phyloP scores from a whole-genome alignment of 37 sponge, comb jelly and placozoan species.

The Beroe ovata region DNA sequence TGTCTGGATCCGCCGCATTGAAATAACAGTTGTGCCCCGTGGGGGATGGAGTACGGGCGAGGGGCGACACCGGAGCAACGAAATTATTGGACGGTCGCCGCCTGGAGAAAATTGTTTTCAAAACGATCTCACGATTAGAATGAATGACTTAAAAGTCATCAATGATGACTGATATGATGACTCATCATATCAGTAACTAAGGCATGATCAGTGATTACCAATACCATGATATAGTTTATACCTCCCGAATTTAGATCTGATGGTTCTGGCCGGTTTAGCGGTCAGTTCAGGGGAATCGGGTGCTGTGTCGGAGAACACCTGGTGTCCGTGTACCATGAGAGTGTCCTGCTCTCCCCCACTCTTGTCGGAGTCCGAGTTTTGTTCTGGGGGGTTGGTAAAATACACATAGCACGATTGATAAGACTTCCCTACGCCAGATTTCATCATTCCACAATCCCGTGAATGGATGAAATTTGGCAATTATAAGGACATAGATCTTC shows the following conservation, averaged over 20 bases:
- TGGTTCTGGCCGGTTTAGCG: neutral
- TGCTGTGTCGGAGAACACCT: slow-evolving; percentile 7
- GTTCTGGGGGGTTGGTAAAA: no score
- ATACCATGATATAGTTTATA: no score
- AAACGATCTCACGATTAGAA: no score
- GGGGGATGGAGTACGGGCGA: slow-evolving; percentile 59
- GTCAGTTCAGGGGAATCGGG: neutral
- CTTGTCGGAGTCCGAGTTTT: slow-evolving; percentile 49
- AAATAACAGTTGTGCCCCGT: slow-evolving; percentile 65
- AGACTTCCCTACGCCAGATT: no score
- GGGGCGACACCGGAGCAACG: slow-evolving; percentile 57
- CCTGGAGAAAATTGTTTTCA: neutral
- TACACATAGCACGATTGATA: no score
- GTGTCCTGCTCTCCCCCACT: slow-evolving; percentile 63
- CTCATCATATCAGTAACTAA: no score
- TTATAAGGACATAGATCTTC: no score
- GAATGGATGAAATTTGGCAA: no score
- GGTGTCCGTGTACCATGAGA: slow-evolving; percentile 57
- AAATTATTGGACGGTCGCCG: slow-evolving; percentile 61
- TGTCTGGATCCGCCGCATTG: slow-evolving; percentile 18
- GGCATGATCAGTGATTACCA: no score
- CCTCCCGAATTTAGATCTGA: slow-evolving; percentile 29
- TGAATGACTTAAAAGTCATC: no score
- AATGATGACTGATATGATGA: no score
- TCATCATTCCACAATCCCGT: no score